Conservation (phyloP, 92 coral and sea anemone genomes). For the Virgularia gustaviana region DNA sequence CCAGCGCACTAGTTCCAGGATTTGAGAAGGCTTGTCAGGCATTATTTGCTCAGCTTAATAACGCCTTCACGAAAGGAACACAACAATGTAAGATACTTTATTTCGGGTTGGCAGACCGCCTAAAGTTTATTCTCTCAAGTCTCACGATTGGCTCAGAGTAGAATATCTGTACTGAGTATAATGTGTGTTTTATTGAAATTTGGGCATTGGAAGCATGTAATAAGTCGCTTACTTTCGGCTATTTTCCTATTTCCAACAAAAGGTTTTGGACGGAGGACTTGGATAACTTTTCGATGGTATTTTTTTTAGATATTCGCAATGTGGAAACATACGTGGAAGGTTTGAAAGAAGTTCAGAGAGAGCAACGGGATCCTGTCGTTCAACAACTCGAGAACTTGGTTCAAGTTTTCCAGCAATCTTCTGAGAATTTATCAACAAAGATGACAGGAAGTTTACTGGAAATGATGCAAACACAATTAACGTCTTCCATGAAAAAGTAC, state of each 20-base stretch:
- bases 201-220: no score
- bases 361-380: slow-evolving; percentile 62
- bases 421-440: slow-evolving; percentile 68
- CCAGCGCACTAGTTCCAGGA: slow-evolving; percentile 74
- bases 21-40: slow-evolving; percentile 84
- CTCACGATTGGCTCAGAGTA: not conserved
- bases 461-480: slow-evolving; percentile 76
- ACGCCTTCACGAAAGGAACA: slow-evolving; percentile 81
- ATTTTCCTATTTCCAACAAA: no score
- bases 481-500: slow-evolving; percentile 74
- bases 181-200: no score
- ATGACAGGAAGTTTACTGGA: slow-evolving; percentile 65
- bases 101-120: not conserved
- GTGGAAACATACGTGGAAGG: slow-evolving; percentile 45
- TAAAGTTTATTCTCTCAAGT: not conserved
- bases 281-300: no score
- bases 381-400: slow-evolving; percentile 79
- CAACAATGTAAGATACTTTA: slow-evolving; percentile 90
- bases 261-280: no score
- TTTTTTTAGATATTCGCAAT: slow-evolving; percentile 70
- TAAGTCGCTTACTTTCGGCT: no score
- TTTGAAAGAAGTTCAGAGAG: slow-evolving; percentile 62
- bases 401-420: slow-evolving; percentile 61
- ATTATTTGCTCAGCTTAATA: slow-evolving; percentile 88
- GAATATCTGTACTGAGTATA: not conserved